Percentiles rank a stretch among this genome's conserved stretches.
Evolutionary conservation across 2,113 vertebrate species (phyloP).

Genomic region (Laticauda laticaudata): DNA sequence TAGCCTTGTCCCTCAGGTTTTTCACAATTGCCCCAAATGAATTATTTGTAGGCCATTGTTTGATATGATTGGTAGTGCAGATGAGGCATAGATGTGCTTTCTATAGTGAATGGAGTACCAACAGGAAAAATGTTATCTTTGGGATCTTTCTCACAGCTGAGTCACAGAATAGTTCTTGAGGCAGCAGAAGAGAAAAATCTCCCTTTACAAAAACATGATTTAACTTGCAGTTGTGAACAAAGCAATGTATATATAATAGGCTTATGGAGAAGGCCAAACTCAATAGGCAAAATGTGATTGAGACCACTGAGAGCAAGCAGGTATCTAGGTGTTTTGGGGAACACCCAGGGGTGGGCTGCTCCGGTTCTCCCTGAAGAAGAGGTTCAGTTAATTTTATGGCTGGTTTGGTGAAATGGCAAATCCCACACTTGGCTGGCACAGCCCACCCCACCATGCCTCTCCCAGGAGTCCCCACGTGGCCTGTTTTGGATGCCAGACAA

Average conservation of each 20-base stretch:
- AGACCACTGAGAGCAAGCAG: neutral
- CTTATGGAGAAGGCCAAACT: neutral
- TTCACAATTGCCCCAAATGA: neutral
- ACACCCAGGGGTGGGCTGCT: no score
- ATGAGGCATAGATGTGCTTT: neutral
- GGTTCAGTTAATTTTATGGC: no score
- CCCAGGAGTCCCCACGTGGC: no score
- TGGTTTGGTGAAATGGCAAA: no score
- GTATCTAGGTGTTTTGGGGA: neutral
- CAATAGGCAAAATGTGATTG: neutral
- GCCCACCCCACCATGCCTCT: no score
- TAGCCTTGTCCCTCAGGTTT: neutral
- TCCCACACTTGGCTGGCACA: no score
- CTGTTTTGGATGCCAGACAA: no score
- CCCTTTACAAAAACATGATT: neutral
- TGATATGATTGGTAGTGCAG: neutral
- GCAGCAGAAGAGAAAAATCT: neutral
- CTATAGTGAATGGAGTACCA: neutral
- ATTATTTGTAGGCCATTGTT: neutral
- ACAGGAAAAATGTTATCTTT: neutral
- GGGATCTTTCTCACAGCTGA: neutral
- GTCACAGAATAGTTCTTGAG: neutral
- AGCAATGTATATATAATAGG: neutral
- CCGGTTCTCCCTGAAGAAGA: no score
- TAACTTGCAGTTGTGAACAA: neutral